Conservation (phyloP, 2,888 invertebrate genomes). For the Lepidochitona cinerea region DNA sequence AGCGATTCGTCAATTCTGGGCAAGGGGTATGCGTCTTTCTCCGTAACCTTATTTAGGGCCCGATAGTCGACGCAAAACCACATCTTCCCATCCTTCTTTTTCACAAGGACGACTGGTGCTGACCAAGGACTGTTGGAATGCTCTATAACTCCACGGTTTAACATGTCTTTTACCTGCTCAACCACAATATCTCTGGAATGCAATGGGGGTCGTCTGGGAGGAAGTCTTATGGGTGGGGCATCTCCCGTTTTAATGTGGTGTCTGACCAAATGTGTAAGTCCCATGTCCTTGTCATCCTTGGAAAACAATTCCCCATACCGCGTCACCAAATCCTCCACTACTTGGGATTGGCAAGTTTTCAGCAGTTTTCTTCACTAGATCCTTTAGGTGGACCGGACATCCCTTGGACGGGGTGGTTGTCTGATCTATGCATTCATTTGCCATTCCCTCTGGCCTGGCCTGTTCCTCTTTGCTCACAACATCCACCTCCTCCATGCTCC, state of each 20-base stretch:
- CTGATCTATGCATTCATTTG: too few relatives aligned
- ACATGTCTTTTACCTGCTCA: neutral
- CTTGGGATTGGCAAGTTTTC: neutral
- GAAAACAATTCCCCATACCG: constrained; percentile 18
- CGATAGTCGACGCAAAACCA: constrained; percentile 18
- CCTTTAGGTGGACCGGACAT: too few relatives aligned
- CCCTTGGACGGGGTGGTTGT: too few relatives aligned
- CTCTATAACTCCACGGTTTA: neutral
- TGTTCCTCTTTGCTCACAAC: too few relatives aligned
- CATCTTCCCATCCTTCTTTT: constrained; percentile 5
- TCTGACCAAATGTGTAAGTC: constrained; percentile 2
- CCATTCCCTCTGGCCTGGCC: too few relatives aligned
- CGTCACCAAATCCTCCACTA: neutral
- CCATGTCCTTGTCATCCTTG: constrained; percentile 12
- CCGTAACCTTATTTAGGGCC: constrained; percentile 3
- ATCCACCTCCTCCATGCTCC: too few relatives aligned
- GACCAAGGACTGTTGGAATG: constrained; percentile 4
- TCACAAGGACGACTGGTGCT: constrained; percentile 5
- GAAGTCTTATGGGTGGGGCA: neutral
- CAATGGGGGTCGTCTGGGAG: constrained; percentile 2
- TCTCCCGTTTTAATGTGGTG: constrained; percentile 9
- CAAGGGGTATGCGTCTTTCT: constrained; percentile 13
- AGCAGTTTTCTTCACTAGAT: too few relatives aligned
- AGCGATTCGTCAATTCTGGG: constrained; percentile 16
- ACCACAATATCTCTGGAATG: neutral